Evolutionary conservation across 2,797 vertebrate species (phyloP), one percentile per base, ranked within the genome.

Genomic region (Apodemus agrarius): DNA sequence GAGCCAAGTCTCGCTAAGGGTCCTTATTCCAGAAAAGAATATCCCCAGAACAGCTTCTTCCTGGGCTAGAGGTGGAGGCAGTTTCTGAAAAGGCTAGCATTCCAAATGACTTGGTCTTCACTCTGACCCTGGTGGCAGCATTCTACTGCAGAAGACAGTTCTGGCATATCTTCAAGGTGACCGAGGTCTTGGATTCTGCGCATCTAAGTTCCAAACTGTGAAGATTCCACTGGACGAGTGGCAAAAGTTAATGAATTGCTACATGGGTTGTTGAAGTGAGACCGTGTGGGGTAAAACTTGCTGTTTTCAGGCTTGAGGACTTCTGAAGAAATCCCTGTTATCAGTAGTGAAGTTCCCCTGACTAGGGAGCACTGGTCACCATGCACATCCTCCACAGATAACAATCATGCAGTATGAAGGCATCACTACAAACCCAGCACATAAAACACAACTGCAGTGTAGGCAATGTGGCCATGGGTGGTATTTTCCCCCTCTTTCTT

Each of bases 1-100:
- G 91, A 86, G 93, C 93, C 92, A 96, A 57, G 81, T 85, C 72
- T 93, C 86, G 84, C 52, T 79, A 37, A 90, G 29, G 34, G 72
- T 83, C 31, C 80, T 86, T 43, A 74, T 90, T 63, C 65, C 83
- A 75, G 88, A 40, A 84, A 82, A 69, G n/a, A 90, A 46, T 9
- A 10, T 69, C 63, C 74, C 43, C n/a, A 57, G 61, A 95, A 63
- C 12, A 61, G 69, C 79, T 83, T 86, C 78, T 57, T 83, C 46
- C 79, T 81, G 40, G 46, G 52, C 37, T 81, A 46, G n/a, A 80
- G 57, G 83, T 16, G 21, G 59, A 93, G 52, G 17, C 6, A 12
- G 6, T 43, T 63, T 72, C 65, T 88, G 40, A 80, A 92, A 84
- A 87, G 5, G 0, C 4, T 0, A 40, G 19, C 57, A 90, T 83